phyloP scores from a whole-genome alignment of 2,113 vertebrate species.

The Ranitomeya imitator region DNA sequence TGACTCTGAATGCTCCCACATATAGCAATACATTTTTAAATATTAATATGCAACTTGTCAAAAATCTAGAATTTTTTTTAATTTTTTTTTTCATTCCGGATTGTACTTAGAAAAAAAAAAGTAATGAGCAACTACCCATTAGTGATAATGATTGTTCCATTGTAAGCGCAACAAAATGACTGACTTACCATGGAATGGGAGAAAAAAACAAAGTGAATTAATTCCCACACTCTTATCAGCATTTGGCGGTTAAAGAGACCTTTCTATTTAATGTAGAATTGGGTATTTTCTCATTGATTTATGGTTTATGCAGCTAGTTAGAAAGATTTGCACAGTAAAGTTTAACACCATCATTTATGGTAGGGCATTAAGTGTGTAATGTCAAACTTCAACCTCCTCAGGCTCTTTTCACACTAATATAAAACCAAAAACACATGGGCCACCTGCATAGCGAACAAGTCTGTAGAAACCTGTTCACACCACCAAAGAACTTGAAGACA shows the following conservation, averaged over 20 bases:
- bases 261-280: conserved; percentile 28
- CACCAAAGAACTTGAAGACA: too few relatives aligned
- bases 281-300: conserved; percentile 33
- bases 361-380: neutral
- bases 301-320: conserved; percentile 10
- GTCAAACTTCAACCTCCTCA: neutral
- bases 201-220: conserved; percentile 28
- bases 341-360: neutral
- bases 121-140: conserved; percentile 4
- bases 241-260: conserved; percentile 28
- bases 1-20: conserved; percentile 24
- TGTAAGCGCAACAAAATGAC: neutral
- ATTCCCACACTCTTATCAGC: conserved; percentile 14
- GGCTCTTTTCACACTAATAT: too few relatives aligned
- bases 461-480: too few relatives aligned
- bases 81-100: neutral
- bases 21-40: conserved; percentile 28
- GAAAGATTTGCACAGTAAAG: neutral
- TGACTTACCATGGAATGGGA: conserved; percentile 20
- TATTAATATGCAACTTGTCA: conserved; percentile 35
- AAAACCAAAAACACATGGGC: too few relatives aligned
- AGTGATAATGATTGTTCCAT: conserved; percentile 43
- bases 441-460: too few relatives aligned
- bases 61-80: conserved; percentile 12
- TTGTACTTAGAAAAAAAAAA: neutral